These are phyloP conservation scores for Leuciscus idus DNA, from an alignment of 2,113 vertebrate genomes.

Conservation along the genomic window DNA sequence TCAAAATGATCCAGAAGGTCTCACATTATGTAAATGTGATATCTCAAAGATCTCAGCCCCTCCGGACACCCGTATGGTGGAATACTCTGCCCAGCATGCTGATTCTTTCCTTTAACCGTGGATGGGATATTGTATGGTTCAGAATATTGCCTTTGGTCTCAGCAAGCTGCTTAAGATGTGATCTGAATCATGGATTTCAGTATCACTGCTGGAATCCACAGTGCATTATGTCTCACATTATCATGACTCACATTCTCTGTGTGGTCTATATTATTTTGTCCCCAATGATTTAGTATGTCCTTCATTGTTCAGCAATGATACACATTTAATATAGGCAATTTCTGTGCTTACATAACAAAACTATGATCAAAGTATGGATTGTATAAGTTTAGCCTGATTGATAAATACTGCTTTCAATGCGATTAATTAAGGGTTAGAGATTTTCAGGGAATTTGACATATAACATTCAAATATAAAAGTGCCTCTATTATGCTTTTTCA, in stretches of 20 bases:
- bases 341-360: background rate
- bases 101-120: conserved; percentile 20
- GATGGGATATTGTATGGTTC: background rate
- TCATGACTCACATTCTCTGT: background rate
- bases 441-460: background rate
- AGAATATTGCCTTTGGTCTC: conserved; percentile 15
- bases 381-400: background rate
- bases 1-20: background rate
- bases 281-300: too few species aligned
- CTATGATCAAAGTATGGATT: background rate
- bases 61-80: background rate
- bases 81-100: background rate
- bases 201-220: conserved; percentile 28
- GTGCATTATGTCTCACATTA: background rate
- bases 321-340: background rate
- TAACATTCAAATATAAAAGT: background rate
- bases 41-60: background rate
- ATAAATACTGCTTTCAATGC: background rate
- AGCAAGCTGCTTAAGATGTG: conserved; percentile 12
- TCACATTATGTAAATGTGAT: conserved; percentile 19
- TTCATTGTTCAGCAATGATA: background rate
- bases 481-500: too few species aligned
- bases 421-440: background rate
- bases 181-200: conserved; percentile 23
- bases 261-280: background rate